Evolutionary conservation across 2,888 invertebrate species (phyloP), one percentile per base, ranked within the genome.

Genomic region (Clanis bilineata): DNA sequence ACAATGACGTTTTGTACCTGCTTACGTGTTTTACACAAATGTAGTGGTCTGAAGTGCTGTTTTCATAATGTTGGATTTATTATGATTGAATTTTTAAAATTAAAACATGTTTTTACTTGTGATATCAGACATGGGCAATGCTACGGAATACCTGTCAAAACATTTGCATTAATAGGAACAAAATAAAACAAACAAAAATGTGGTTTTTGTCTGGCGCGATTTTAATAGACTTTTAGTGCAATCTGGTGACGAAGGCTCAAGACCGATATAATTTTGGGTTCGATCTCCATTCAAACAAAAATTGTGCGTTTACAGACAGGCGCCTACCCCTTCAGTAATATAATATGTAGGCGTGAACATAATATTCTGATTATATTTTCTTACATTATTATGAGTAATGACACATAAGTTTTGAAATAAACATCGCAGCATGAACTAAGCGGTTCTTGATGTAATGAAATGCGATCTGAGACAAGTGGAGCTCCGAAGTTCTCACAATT

Each of bases 1-100:
- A 74, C 74, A 75, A 67, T 74, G 65, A 66, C 66, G 68, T 71
- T 76, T 74, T 72, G 72, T 72, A 69, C 61, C 64, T 67, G 64
- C 66, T 68, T 68, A 65, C 64, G 67, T 67, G 63, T 66, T 64
- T 65, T 67, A 69, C 64, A 65, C 63, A 39, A 51, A 32, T 51
- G 32, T 10, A 25, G 6, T 45, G 15, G 38, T 28, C 18, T 25
- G 60, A 56, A 62, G 62, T 63, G 60, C 2, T 6, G 7, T 25
- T 22, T 39, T 39, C 6, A 25, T 58, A 44, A 36, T 22, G 23
- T 22, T 12, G 23, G 15, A 45, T 36, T 44, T 36, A 57, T 57
- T 32, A 32, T 25, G 25, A 25, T 25, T 25, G 25, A n/a, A n/a
- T n/a, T n/a, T n/a, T 6, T 25, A 25, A 25, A 25, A 25, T 25